Conservation (phyloP, 1,140 invertebrate species). For the Cydia amplana region DNA sequence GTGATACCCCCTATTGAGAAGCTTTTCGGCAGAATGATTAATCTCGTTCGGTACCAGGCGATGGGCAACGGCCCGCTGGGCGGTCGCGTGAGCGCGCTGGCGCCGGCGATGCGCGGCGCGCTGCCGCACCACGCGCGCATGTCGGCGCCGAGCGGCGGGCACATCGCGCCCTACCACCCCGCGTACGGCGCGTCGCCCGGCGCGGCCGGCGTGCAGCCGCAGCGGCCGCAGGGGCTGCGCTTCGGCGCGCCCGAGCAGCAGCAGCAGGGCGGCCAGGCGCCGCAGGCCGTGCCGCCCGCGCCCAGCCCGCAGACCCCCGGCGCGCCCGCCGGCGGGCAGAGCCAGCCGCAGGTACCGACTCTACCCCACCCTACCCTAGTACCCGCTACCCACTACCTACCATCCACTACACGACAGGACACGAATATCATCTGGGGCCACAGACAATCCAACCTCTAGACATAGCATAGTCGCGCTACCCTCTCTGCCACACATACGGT, state of each 20-base stretch:
- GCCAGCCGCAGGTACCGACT: conserved; percentile 84
- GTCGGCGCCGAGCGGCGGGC: conserved; percentile 73
- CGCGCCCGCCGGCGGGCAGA: conserved; percentile 84
- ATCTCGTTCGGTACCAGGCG: too few species aligned
- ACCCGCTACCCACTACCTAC: too few species aligned
- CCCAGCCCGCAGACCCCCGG: conserved; percentile 86
- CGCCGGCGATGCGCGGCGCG: conserved; percentile 59
- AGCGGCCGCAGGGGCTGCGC: conserved; percentile 73
- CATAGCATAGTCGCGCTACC: too few species aligned
- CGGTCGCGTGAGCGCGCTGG: conserved; percentile 78
- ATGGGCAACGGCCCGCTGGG: conserved; percentile 85
- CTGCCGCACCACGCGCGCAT: conserved; percentile 79
- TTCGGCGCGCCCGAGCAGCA: conserved; percentile 72
- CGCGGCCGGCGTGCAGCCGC: conserved; percentile 70
- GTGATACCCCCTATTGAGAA: too few species aligned
- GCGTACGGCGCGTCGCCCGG: conserved; percentile 70
- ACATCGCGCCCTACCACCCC: conserved; percentile 72
- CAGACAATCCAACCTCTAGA: too few species aligned
- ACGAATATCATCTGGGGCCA: too few species aligned
- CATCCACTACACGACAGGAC: too few species aligned
- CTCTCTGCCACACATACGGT: too few species aligned
- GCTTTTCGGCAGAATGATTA: too few species aligned
- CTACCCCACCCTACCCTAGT: too few species aligned
- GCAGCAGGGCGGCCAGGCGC: conserved; percentile 79
- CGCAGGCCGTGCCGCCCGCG: conserved; percentile 84